phyloP scores from a whole-genome alignment of 1,140 invertebrate genomes.

The Harlomillsia oculata region DNA sequence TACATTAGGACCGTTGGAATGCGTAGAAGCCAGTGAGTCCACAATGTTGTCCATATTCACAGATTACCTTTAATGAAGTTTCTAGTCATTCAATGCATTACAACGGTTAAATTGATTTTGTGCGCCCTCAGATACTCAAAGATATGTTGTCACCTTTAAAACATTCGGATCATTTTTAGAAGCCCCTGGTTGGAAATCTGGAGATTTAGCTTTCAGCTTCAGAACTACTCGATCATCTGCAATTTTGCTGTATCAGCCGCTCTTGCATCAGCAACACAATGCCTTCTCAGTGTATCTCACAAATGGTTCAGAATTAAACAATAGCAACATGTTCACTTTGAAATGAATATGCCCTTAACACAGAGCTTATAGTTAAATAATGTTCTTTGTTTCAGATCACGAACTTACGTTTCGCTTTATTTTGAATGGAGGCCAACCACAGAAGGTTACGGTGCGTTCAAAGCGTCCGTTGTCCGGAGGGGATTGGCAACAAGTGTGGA shows the following conservation, averaged over 20 bases:
- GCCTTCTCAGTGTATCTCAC: slow-evolving; percentile 81
- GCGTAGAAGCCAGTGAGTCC: slow-evolving; percentile 79
- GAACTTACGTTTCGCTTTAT: slow-evolving; percentile 82
- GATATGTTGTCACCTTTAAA: slow-evolving; percentile 86
- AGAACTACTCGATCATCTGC: slow-evolving; percentile 79
- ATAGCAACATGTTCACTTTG: not conserved
- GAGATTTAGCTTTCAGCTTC: slow-evolving; percentile 85
- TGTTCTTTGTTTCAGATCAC: slow-evolving; percentile 51
- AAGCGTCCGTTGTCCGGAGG: slow-evolving; percentile 71
- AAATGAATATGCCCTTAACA: not conserved
- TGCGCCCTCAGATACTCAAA: slow-evolving; percentile 75
- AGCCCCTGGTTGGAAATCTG: slow-evolving; percentile 81
- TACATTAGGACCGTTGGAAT: slow-evolving; percentile 78
- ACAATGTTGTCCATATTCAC: not conserved
- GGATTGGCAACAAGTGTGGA: slow-evolving; percentile 88
- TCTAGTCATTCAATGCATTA: too few relatives aligned
- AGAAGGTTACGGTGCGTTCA: slow-evolving; percentile 69
- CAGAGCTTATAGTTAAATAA: not conserved
- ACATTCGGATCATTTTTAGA: slow-evolving; percentile 83
- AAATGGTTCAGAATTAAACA: slow-evolving; percentile 61
- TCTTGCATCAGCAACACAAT: slow-evolving; percentile 73
- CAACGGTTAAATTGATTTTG: not conserved
- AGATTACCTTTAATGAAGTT: too few relatives aligned
- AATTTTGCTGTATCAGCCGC: slow-evolving; percentile 79
- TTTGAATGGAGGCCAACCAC: slow-evolving; percentile 66